Percentiles rank a stretch among this genome's conserved stretches.
These are phyloP conservation scores for Myotis daubentonii DNA, from an alignment of 2,797 vertebrate genomes.

Conservation along the genomic window DNA sequence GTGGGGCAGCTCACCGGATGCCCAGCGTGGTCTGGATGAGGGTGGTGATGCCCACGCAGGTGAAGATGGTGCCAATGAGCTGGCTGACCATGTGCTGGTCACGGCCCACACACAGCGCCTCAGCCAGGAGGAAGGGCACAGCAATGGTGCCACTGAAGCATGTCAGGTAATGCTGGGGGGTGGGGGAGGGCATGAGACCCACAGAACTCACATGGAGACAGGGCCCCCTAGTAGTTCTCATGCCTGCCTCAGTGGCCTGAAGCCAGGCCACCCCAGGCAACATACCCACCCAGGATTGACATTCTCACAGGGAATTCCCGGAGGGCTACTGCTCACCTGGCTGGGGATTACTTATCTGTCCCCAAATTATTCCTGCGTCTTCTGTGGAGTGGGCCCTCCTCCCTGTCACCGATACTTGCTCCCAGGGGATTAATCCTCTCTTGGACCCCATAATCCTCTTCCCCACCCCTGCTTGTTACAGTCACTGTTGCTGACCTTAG, in stretches of 20 bases:
- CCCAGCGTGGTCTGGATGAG: conserved; percentile 96
- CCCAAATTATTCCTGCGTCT: neutral
- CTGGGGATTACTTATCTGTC: neutral
- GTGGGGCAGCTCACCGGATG: conserved; percentile 88
- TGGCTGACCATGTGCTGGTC: conserved; percentile 95
- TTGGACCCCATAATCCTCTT: neutral
- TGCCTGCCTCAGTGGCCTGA: neutral
- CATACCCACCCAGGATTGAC: neutral
- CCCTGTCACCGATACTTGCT: neutral
- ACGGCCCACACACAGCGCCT: conserved; percentile 94
- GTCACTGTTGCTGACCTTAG: neutral
- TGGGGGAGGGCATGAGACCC: neutral
- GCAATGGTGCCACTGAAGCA: conserved; percentile 98
- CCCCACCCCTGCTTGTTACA: neutral
- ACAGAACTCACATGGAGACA: neutral
- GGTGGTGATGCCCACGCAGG: conserved; percentile 95
- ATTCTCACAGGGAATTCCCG: neutral
- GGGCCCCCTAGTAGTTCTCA: neutral
- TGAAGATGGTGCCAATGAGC: conserved; percentile 97
- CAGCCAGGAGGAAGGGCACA: conserved; percentile 95
- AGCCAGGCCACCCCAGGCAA: neutral
- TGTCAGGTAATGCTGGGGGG: conserved; percentile 94
- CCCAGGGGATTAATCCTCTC: neutral
- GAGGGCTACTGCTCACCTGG: neutral
- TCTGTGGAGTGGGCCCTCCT: neutral